Base-by-base conservation (phyloP, 2,888 invertebrate species). In the Ypsolopha sequella region DNA sequence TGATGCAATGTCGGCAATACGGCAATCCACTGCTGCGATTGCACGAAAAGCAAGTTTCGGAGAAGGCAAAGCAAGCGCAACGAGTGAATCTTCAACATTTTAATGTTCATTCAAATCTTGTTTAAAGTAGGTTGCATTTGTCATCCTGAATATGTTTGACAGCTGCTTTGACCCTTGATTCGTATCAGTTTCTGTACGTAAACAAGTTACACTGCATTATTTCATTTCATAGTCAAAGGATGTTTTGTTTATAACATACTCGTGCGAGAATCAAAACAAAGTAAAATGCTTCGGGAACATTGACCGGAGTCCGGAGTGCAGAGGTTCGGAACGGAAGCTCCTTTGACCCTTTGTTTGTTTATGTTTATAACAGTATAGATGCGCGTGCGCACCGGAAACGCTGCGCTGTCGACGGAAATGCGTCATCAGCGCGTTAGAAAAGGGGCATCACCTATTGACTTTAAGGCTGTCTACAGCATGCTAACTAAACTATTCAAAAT, bases 331-430 rank as follows among this genome's bases (percentile, higher is more conserved):
- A 62, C 80, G 81, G 84, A 82, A 82, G 76, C 70, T 64, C 73
- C 65, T 78, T 76, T 81, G 82, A 81, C 82, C 82, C 80, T 80
- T 84, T 84, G 82, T 84, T 81, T 84, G 82, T 84, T 81, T 81
- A 76, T 84, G 82, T 84, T 81, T 81, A 76, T 74, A 65, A 61
- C 72, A 64, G 59, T 60, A 64, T 60, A 72, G 73, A 76, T 70
- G 61, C 66, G 67, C 68, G 60, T 60, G 67, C 68, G 67, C 69
- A 65, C 58, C 68, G 80, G 80, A 82, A 77, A 73, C 73, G 68
- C 62, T 63, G 64, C 61, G 65, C 66, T 70, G 72, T 73, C 68
- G 74, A 73, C 79, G 80, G 82, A 82, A 81, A 73, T 73, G 70
- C 70, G 73, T 71, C 70, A 73, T 76, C 78, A 73, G 64, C 73